Percentiles rank a stretch among this genome's conserved stretches.
phyloP scores from a whole-genome alignment of 2,113 vertebrate species.

The Ariopsis seemanni region DNA sequence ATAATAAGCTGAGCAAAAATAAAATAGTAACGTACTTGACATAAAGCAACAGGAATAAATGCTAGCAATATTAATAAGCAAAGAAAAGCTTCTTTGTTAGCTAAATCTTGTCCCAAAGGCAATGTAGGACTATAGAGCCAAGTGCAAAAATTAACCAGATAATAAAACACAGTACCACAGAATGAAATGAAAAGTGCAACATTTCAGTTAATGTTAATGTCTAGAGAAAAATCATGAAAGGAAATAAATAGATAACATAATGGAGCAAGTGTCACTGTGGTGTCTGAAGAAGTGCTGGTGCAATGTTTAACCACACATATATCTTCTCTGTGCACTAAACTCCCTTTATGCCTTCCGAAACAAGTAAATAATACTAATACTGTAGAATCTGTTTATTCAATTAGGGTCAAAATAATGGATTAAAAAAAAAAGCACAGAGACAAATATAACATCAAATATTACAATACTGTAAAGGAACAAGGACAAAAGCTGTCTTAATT shows the following conservation, averaged over 20 bases:
- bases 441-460: neutral
- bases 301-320: neutral
- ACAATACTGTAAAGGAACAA: neutral
- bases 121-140: neutral
- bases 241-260: neutral
- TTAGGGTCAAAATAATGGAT: neutral
- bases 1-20: neutral
- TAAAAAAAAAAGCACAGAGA: neutral
- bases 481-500: neutral
- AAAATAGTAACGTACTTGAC: neutral
- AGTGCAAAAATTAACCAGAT: neutral
- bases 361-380: neutral
- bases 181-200: conserved; percentile 1
- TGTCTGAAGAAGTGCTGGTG: neutral
- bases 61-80: neutral
- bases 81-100: neutral
- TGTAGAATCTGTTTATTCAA: neutral
- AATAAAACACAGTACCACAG: neutral
- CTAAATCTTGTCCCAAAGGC: neutral
- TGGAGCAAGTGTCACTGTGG: neutral
- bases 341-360: neutral
- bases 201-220: too few species aligned
- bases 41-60: neutral
- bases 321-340: neutral
- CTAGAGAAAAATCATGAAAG: neutral